These are phyloP conservation scores for Rhodeus uyekii DNA, from an alignment of 2,797 vertebrate genomes.

Conservation along the genomic window DNA sequence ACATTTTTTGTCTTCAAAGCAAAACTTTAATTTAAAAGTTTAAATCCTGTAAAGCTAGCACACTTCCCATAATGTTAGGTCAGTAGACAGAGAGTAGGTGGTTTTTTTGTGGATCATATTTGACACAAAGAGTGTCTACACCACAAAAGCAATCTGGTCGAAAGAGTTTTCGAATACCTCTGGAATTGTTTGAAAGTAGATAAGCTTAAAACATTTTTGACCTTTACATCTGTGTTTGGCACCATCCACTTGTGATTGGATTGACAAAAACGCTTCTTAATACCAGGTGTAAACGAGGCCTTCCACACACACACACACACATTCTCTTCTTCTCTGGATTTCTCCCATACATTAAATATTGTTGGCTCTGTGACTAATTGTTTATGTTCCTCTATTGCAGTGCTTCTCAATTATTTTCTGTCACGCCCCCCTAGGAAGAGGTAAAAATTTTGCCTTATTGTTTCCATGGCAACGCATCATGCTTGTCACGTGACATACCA, in stretches of 20 bases:
- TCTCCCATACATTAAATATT: neutral
- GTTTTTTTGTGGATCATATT: neutral
- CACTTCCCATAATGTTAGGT: neutral
- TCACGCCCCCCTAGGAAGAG: too few species aligned
- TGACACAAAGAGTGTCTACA: neutral
- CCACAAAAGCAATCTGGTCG: neutral
- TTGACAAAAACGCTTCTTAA: neutral
- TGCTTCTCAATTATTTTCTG: too few species aligned
- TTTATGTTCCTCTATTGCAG: too few species aligned
- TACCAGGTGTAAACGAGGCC: neutral
- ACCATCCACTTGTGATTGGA: neutral
- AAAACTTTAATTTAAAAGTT: neutral
- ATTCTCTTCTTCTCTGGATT: neutral
- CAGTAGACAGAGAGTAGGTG: neutral
- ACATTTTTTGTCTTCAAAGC: neutral
- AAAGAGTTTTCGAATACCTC: neutral
- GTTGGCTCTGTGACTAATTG: neutral
- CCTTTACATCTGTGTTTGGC: neutral
- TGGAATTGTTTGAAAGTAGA: neutral
- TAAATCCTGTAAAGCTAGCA: neutral
- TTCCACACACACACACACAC: neutral
- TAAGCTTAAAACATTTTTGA: neutral
- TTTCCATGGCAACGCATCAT: too few species aligned
- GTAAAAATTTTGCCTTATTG: too few species aligned
- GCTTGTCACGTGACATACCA: too few species aligned